Evolutionary conservation across 2,797 vertebrate genomes (phyloP), one percentile per base, ranked within the genome.

Genomic region (Rhynchonycteris naso): DNA sequence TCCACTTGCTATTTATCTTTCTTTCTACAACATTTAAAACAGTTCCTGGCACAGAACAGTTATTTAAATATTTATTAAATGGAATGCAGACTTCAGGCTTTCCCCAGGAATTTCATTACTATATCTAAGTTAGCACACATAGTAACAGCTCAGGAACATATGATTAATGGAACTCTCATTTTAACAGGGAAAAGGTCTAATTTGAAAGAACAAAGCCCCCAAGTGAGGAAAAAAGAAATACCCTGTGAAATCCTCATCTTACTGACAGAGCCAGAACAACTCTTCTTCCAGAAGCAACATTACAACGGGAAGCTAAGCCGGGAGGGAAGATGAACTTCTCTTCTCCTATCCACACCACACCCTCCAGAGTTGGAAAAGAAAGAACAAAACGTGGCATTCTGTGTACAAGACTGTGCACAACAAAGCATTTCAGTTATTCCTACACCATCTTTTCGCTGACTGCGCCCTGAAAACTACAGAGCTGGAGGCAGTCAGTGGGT

Each of bases 41-140:
- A 84, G 82, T 58, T 83, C 18, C 61, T 28, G 74, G 59, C n/a
- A 86, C 14, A 65, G 19, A 63, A 38, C 0, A 26, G 11, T 9
- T 47, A 92, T 75, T 90, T 84, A 80, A 87, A 63, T 79, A 76
- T 91, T 66, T 83, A 87, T 74, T 94, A 94, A 47, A 86, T 38
- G n/a, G 35, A 83, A 69, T 8, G 58, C 5, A 90, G 52, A 68
- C 47, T 74, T 84, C 26, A 91, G 47, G 21, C 33, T 75, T 61
- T 68, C 56, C 88, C 38, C 18, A 84, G 91, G 78, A 92, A 96
- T 52, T 56, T 63, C 52, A 72, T 12, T 84, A 66, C 19, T 63
- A 3, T 52, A 68, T 63, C 22, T 54, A 84, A 72, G 85, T 33
- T 59, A 96, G 68, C 56, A 92, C 1, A 65, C 38, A 58, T 3